Conservation (phyloP, 2,113 vertebrate species). For the Urocitellus parryii region DNA sequence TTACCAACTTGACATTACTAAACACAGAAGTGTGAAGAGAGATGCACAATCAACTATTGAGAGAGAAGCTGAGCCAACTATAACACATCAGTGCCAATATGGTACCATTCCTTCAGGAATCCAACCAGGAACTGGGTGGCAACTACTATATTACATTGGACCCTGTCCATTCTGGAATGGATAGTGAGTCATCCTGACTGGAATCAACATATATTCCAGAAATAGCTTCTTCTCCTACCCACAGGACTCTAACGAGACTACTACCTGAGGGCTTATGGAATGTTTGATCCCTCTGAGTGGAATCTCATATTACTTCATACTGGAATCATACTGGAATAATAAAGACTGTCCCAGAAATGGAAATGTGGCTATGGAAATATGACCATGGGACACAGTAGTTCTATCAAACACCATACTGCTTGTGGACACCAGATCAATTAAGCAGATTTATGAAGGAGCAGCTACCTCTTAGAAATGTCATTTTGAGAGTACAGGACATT, state of each 20-base stretch:
- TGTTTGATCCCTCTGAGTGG: background rate
- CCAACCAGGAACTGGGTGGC: background rate
- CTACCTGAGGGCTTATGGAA: background rate
- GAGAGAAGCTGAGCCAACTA: background rate
- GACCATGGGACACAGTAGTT: background rate
- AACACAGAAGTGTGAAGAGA: background rate
- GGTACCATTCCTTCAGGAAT: background rate
- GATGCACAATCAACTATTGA: fast-evolving
- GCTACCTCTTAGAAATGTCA: background rate
- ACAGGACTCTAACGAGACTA: background rate
- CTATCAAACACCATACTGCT: background rate
- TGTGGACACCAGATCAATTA: background rate
- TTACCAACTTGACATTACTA: background rate
- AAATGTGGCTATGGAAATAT: background rate
- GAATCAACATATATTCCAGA: background rate
- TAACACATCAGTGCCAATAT: background rate
- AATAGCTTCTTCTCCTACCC: background rate
- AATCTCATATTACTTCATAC: background rate
- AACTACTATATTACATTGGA: background rate
- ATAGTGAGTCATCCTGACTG: background rate
- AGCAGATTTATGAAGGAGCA: background rate
- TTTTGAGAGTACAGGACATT: background rate
- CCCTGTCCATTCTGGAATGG: background rate
- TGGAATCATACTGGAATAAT: background rate
- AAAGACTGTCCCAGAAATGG: background rate